Base-by-base conservation (phyloP, 1,140 invertebrate genomes). In the Macrosteles quadrilineatus region DNA sequence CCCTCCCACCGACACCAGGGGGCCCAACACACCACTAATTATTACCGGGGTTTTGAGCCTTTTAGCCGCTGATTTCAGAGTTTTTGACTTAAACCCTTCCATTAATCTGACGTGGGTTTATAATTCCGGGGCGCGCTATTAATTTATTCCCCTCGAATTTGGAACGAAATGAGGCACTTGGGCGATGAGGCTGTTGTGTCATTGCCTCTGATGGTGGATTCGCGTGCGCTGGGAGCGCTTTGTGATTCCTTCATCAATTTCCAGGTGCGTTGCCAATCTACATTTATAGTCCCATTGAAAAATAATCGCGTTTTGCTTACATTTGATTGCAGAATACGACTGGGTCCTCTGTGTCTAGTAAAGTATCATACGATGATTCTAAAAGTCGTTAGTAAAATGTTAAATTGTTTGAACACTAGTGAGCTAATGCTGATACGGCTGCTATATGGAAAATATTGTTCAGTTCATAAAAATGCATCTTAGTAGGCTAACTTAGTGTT, bases 61-160 rank as follows among this genome's bases (percentile, higher is more conserved):
- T 50, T 50, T 50, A 50, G 47, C 47, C 47, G 47, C 47, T 21
- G 14, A 50, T 50, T 50, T 50, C 47, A n/a, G 47, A 50, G 47
- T 50, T 50, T 50, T 21, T 21, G 47, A 50, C 47, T 21, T 50
- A 21, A 50, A 50, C 47, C 47, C 47, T 50, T 50, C 47, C n/a
- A 50, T 50, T 50, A 50, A 50, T 50, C 14, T 21, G 21, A 17
- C 6, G n/a, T n/a, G n/a, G n/a, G 47, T 50, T 50, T 50, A 50
- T 50, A 50, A 50, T 50, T 50, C n/a, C n/a, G n/a, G 47, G 47
- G 14, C 21, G 14, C n/a, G n/a, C n/a, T 50, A 50, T 50, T 50
- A 50, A 50, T 50, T 21, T 50, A 50, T 50, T 50, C 47, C 47
- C 4, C 21, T 21, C 47, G n/a, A 21, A 50, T 19, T 50, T 50